phyloP scores from a whole-genome alignment of 2,113 vertebrate species.

The Typhlomys cinereus region DNA sequence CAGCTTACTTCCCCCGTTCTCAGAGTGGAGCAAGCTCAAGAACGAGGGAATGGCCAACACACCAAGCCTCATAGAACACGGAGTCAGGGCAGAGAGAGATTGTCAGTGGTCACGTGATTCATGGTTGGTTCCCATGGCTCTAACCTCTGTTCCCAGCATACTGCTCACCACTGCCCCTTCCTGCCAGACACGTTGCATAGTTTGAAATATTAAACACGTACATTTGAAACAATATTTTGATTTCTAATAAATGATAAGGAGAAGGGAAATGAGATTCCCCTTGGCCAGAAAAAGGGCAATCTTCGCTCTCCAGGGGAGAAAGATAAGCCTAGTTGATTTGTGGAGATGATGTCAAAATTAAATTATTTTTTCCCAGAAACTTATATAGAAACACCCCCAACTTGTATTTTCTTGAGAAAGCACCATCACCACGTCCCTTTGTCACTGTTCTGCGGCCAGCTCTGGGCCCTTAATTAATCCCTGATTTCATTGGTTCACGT shows the following conservation, averaged over 20 bases:
- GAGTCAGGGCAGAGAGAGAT: background rate
- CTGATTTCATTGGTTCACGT: slow-evolving; percentile 77
- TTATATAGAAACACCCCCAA: slow-evolving; percentile 18
- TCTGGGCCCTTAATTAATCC: slow-evolving; percentile 82
- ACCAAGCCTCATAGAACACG: background rate
- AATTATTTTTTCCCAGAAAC: slow-evolving; percentile 74
- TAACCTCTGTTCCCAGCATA: background rate
- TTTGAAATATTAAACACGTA: slow-evolving; percentile 75
- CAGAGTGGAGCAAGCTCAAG: background rate
- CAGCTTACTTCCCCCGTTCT: background rate
- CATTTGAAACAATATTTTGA: slow-evolving; percentile 69
- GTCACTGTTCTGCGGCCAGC: slow-evolving; percentile 54
- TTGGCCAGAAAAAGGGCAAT: slow-evolving; percentile 69
- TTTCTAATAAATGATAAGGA: slow-evolving; percentile 72
- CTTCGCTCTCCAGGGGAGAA: slow-evolving; percentile 61
- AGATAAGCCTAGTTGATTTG: slow-evolving; percentile 71
- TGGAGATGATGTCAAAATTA: slow-evolving; percentile 73
- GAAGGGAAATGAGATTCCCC: slow-evolving; percentile 75
- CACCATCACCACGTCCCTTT: slow-evolving; percentile 70
- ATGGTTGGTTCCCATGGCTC: background rate
- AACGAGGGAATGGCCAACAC: background rate
- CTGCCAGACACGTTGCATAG: slow-evolving; percentile 60
- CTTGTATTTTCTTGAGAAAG: slow-evolving; percentile 50
- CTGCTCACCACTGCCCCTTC: slow-evolving; percentile 43
- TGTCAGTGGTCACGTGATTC: background rate